These are phyloP conservation scores for Holothuria glaberrima DNA, from an alignment of 35 echinoderm and acorn worm species.

Conservation along the genomic window DNA sequence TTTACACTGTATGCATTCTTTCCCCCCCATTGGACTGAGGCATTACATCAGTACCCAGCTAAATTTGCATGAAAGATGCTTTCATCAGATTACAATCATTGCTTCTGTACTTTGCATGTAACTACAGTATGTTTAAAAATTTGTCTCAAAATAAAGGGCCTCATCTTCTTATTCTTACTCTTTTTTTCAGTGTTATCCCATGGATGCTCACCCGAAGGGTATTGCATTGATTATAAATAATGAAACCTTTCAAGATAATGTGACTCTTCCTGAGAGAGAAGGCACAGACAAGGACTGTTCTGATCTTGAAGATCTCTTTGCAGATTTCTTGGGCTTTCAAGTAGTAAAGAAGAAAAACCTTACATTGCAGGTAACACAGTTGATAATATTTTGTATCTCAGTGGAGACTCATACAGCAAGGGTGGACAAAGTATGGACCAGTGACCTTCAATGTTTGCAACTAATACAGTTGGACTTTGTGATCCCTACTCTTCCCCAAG, in stretches of 20 bases:
- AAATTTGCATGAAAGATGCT: too few species aligned
- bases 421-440: not conserved
- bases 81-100: too few species aligned
- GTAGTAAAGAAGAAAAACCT: conserved; percentile 27
- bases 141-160: too few species aligned
- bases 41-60: too few species aligned
- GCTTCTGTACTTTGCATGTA: too few species aligned
- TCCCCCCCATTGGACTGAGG: too few species aligned
- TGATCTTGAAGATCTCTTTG: conserved; percentile 16
- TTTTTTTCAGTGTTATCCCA: conserved; percentile 13
- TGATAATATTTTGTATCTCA: not conserved
- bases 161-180: too few species aligned
- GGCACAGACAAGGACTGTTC: conserved; percentile 22
- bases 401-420: too few species aligned
- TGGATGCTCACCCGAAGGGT: not conserved
- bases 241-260: conserved; percentile 14
- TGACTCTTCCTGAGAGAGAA: not conserved
- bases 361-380: conserved; percentile 7
- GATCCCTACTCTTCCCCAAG: too few species aligned
- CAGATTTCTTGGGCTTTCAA: conserved; percentile 1
- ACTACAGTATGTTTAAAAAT: too few species aligned
- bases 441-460: not conserved
- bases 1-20: too few species aligned
- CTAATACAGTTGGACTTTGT: not conserved
- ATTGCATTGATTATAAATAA: conserved; percentile 46